A percentile compares a stretch with the other conserved stretches of the same genome.
Evolutionary conservation across 2,797 vertebrate genomes (phyloP).

Genomic region (Microctenopoma stevenorrisi): DNA sequence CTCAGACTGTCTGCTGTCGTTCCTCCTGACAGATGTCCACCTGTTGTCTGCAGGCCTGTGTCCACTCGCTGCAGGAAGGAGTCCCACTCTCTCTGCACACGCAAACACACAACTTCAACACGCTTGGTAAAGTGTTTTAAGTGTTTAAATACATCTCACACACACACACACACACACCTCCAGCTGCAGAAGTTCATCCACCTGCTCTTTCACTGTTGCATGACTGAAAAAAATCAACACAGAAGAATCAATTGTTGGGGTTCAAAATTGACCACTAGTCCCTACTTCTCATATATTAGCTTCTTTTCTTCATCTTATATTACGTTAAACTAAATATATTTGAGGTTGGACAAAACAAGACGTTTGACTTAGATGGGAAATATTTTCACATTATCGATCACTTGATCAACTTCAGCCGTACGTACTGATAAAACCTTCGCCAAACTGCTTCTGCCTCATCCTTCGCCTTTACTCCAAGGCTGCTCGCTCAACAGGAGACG

Average conservation of each 20-base stretch:
- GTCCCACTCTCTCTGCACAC: constrained; percentile 80
- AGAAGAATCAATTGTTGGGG: no score
- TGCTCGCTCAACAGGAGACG: constrained; percentile 29
- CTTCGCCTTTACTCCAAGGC: constrained; percentile 76
- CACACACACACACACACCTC: constrained; percentile 54
- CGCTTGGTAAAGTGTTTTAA: no score
- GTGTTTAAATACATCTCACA: no score
- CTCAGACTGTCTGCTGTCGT: constrained; percentile 49
- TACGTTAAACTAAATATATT: no score
- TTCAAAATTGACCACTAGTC: no score
- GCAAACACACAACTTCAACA: constrained; percentile 1
- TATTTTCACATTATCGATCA: not conserved
- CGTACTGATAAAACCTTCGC: constrained; percentile 79
- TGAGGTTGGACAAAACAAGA: no score
- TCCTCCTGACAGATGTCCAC: constrained; percentile 38
- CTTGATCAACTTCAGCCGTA: not conserved
- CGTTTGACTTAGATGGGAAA: no score
- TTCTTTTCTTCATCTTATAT: no score
- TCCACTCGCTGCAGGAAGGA: constrained; percentile 78
- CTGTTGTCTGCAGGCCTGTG: constrained; percentile 52
- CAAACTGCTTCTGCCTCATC: constrained; percentile 77
- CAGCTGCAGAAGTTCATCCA: constrained; percentile 76
- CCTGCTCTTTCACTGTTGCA: constrained; percentile 65
- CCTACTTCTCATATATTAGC: no score
- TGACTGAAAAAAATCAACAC: constrained; percentile 51